Evolutionary conservation across 2,113 vertebrate genomes (phyloP).

Genomic region (Stercorarius parasiticus): DNA sequence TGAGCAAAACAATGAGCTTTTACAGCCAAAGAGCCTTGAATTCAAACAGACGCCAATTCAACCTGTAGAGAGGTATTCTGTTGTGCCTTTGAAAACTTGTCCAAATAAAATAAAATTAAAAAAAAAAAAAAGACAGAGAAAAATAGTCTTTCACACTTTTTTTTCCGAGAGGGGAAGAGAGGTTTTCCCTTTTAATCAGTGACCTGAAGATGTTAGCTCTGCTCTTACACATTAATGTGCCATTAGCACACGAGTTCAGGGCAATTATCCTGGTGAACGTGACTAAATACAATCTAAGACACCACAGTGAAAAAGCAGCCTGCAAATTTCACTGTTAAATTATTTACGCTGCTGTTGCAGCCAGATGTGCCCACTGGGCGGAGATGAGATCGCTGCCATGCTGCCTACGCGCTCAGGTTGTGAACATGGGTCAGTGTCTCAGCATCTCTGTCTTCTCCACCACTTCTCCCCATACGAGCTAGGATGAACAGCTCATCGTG

Average conservation of each 20-base stretch:
- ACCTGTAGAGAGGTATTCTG: background rate
- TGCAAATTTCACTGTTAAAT: background rate
- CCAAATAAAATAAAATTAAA: background rate
- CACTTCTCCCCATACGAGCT: background rate
- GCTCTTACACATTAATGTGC: background rate
- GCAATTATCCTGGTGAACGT: background rate
- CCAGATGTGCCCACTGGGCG: fast-evolving
- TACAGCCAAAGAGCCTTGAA: background rate
- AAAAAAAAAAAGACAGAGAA: background rate
- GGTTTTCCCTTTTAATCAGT: background rate
- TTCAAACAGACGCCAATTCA: background rate
- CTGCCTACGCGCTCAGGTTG: background rate
- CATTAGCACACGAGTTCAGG: background rate
- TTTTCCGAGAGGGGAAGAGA: background rate
- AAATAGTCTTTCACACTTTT: background rate
- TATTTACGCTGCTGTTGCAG: background rate
- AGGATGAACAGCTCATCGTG: background rate
- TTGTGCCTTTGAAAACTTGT: background rate
- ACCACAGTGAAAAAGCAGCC: background rate
- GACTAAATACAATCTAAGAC: background rate
- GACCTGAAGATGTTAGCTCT: background rate
- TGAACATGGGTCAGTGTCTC: background rate
- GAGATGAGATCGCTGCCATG: background rate
- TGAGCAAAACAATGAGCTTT: background rate
- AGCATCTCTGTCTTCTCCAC: background rate